Conservation (phyloP, 2,888 invertebrate species). For the Eremobia ochroleuca region DNA sequence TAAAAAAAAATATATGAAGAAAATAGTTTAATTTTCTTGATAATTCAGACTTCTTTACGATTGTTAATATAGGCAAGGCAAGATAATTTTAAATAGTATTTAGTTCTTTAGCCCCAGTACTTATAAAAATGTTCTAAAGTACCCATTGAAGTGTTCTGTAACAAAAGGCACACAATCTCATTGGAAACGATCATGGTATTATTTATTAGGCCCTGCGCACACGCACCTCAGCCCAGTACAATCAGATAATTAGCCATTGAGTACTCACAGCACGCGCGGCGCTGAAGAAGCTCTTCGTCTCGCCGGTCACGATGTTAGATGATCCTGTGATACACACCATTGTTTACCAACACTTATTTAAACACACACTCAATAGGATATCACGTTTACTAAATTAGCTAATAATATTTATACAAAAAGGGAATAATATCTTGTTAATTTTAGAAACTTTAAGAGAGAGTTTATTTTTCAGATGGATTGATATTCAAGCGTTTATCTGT, state of each 20-base stretch:
- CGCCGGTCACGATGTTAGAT: slow-evolving; percentile 97
- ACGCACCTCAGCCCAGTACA: slow-evolving; percentile 38
- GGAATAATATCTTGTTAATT: not conserved
- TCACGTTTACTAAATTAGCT: slow-evolving; percentile 35
- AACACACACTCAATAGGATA: slow-evolving; percentile 33
- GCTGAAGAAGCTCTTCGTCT: slow-evolving; percentile 97
- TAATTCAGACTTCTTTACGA: not conserved
- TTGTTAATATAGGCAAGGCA: not conserved
- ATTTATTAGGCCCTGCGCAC: slow-evolving; percentile 19
- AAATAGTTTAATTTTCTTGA: not conserved
- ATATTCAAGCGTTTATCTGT: not conserved
- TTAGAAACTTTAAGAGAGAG: not conserved
- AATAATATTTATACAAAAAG: slow-evolving; percentile 2
- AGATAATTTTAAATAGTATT: not conserved
- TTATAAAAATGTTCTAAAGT: not conserved
- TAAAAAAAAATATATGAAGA: not conserved
- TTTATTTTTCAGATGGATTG: not conserved
- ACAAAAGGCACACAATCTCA: slow-evolving; percentile 24
- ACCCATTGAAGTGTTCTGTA: slow-evolving; percentile 7
- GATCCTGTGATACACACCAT: slow-evolving; percentile 92
- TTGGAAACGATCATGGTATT: slow-evolving; percentile 22
- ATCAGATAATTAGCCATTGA: slow-evolving; percentile 69
- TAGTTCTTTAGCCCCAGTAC: not conserved
- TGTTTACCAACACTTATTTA: slow-evolving; percentile 72
- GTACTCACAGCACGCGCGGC: slow-evolving; percentile 96